A percentile compares a stretch with the other conserved stretches of the same genome.
These are phyloP conservation scores for Spinus pinus DNA, from an alignment of 2,797 vertebrate genomes.

Conservation along the genomic window DNA sequence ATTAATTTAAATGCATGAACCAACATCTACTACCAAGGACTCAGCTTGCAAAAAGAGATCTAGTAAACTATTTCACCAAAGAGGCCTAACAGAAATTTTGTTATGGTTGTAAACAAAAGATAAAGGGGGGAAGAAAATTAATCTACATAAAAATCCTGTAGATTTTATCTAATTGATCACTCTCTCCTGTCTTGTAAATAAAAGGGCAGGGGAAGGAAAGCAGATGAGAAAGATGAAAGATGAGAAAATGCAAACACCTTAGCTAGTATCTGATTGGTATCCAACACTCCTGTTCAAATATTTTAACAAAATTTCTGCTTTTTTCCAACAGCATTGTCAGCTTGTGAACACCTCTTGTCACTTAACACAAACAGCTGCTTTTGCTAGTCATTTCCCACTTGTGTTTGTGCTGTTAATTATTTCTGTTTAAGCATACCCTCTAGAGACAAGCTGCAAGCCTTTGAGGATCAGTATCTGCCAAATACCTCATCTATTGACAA, in stretches of 20 bases:
- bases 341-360: not conserved
- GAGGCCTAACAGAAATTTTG: not conserved
- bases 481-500: not conserved
- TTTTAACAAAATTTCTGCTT: not conserved
- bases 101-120: not conserved
- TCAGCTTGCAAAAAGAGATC: not conserved
- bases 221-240: not conserved
- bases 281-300: not conserved
- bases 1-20: not conserved
- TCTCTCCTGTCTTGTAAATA: not conserved
- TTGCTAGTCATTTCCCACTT: not conserved
- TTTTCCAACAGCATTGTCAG: not conserved
- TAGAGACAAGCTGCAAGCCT: not conserved
- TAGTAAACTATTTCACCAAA: not conserved
- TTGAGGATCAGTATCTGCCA: not conserved
- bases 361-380: not conserved
- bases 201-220: not conserved
- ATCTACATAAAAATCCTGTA: not conserved
- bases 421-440: not conserved
- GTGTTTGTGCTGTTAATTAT: not conserved
- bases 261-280: not conserved
- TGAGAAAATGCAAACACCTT: not conserved
- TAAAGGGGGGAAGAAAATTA: not conserved
- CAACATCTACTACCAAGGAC: not conserved
- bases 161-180: not conserved